Evolutionary conservation across 1,140 invertebrate species (phyloP), one percentile per base, ranked within the genome.

Genomic region (Sinonovacula constricta): DNA sequence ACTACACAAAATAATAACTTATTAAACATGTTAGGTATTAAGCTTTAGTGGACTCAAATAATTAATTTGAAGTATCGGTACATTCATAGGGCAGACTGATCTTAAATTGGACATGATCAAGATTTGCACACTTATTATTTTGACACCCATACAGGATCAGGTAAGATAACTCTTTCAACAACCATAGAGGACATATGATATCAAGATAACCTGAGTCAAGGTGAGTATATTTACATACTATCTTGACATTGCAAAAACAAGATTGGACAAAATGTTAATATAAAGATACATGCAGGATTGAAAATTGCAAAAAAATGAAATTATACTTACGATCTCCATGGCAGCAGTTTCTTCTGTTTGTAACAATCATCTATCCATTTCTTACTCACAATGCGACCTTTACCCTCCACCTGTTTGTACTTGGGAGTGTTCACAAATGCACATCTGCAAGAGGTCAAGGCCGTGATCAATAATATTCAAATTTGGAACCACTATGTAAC

Each of bases 381-480:
- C 82, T 94, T 94, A 22, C 90, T 94, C 0, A 96, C 94, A 84
- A 96, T 95, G 90, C 93, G 93, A 22, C 90, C 90, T 84, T 92
- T 92, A 1, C 93, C 93, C 85, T 92, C 92, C 0, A 96, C 95
- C 90, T 95, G 93, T 66, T 93, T 93, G 87, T 88, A 96, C 89
- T 97, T 97, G 15, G 96, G 96, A 30, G 96, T 97, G 88, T 97
- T 97, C 3, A 93, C 88, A 92, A 97, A 97, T 22, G 96, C 96
- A 92, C 96, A 97, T 59, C 95, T 96, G 84, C 36, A 91, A 57
- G 22, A n/a, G n/a, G 45, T n/a, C 12, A n/a, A 14, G 45, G 45
- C n/a, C n/a, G 12, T 49, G 45, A 12, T 49, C n/a, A n/a, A n/a
- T 12, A 12, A 49, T 49, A 49, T 49, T n/a, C 51, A 18, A 1